Evolutionary conservation across 1,140 invertebrate species (phyloP).

Genomic region (Zaprionus tsacasi): DNA sequence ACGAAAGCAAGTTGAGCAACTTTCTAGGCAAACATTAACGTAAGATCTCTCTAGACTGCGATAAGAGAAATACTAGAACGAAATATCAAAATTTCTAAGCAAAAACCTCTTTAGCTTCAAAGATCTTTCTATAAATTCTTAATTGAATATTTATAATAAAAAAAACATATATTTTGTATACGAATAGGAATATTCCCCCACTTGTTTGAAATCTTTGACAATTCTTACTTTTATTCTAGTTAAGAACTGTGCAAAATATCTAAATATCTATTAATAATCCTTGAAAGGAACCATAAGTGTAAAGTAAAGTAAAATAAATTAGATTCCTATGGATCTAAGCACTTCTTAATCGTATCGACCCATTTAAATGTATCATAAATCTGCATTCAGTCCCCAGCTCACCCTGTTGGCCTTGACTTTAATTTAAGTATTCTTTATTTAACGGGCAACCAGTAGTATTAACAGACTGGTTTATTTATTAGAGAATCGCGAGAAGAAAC

Average conservation of each 20-base stretch:
- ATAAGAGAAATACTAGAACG: neutral
- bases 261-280: no score
- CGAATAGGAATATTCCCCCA: no score
- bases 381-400: conserved; percentile 32
- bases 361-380: conserved; percentile 60
- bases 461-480: conserved; percentile 72
- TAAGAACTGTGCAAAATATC: no score
- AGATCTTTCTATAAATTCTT: no score
- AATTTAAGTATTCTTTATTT: conserved; percentile 65
- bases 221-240: no score
- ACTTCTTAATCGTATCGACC: conserved; percentile 5
- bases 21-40: neutral
- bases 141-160: no score
- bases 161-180: no score
- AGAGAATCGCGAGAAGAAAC: conserved; percentile 51
- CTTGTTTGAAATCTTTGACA: no score
- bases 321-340: neutral
- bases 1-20: neutral
- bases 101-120: no score
- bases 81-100: no score
- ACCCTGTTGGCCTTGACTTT: conserved; percentile 70
- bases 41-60: neutral
- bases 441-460: conserved; percentile 29
- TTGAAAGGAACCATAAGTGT: no score
- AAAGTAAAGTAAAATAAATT: neutral